Evolutionary conservation across 2,113 vertebrate genomes (phyloP), one percentile per base, ranked within the genome.

Genomic region (Passer domesticus): DNA sequence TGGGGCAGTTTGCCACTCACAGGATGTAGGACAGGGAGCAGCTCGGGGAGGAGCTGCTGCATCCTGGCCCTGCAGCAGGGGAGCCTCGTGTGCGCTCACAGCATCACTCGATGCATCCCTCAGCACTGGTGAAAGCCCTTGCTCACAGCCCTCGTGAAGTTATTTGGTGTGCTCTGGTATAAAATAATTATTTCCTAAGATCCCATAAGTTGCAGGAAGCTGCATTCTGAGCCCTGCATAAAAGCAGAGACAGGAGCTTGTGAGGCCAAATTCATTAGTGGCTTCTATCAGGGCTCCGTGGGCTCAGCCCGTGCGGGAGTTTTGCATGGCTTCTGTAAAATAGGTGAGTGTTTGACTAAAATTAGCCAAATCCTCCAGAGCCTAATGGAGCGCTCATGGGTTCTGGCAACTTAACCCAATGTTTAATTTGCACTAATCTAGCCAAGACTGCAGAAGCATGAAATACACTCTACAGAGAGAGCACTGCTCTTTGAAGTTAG

Each of bases 391-490:
- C 2, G 7, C 95, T 95, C 89, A 87, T 69, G 86, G 92, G 83
- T 92, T 95, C 92, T 96, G 94, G 92, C 94, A 97, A 96, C 79
- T 96, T 95, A 96, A 92, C 92, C 95, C 93, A 90, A 84, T 94
- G 92, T 97, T 96, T 96, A 96, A 95, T 97, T 96, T 96, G 93
- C 88, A 62, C 88, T 97, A 96, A 97, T 96, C 94, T 96, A 96
- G 93, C 95, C 94, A 97, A 95, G 96, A 31, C 77, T 92, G 86
- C 77, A 60, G 88, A 96, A 90, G 93, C 95, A 96, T 96, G 95
- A 96, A 97, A 97, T 94, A 90, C 56, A 87, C 76, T 96, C 96
- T 90, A 84, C 73, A 62, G 93, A 94, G 93, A 96, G 69, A 95
- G 66, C 8, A 1, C 58, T 82, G 80, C 69, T 92, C 92, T 96